Conservation (phyloP, 2,113 vertebrate species). For the Eclectus roratus region DNA sequence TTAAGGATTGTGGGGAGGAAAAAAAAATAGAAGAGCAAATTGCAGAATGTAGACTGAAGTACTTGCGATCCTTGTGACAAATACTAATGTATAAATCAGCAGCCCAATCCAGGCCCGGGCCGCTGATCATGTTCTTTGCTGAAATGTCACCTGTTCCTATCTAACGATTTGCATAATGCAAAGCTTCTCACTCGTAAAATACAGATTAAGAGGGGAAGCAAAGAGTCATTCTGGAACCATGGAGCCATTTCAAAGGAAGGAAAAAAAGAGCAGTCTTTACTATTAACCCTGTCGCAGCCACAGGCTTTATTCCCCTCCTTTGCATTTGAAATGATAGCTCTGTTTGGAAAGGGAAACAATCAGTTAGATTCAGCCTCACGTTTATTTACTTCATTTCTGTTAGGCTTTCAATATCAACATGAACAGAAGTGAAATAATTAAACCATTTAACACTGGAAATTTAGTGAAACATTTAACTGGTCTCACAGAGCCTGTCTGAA, state of each 20-base stretch:
- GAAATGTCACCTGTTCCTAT: conserved; percentile 99
- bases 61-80: conserved; percentile 88
- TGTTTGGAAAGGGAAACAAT: neutral
- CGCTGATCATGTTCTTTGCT: conserved; percentile 89
- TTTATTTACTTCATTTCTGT: neutral
- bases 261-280: conserved; percentile 63
- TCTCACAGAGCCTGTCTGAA: neutral
- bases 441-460: neutral
- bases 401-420: neutral
- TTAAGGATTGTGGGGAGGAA: conserved; percentile 74
- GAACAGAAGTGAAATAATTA: neutral
- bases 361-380: neutral
- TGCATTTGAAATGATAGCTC: neutral
- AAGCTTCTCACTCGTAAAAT: conserved; percentile 99
- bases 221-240: conserved; percentile 93
- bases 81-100: conserved; percentile 99
- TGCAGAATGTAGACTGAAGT: conserved; percentile 80
- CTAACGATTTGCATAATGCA: conserved; percentile 99
- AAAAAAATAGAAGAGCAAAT: conserved; percentile 71
- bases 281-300: conserved; percentile 84
- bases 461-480: neutral
- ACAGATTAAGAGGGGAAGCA: conserved; percentile 98
- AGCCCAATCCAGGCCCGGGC: conserved; percentile 83
- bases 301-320: neutral
- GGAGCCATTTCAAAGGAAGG: conserved; percentile 86